Evolutionary conservation across 1,140 invertebrate genomes (phyloP).

Genomic region (Rhizoglyphus robini): DNA sequence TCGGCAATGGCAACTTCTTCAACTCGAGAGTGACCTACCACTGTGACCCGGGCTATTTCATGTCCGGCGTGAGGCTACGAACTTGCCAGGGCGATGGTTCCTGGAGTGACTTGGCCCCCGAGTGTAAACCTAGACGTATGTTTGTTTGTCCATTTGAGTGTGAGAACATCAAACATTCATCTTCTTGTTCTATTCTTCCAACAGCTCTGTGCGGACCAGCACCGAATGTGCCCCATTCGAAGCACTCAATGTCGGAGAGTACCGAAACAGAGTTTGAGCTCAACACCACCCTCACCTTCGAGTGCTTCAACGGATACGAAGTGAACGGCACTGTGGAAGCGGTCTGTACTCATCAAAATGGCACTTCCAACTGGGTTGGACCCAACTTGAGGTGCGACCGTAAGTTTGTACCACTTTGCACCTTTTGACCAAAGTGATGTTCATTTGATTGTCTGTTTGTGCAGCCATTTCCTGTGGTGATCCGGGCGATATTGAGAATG

Average conservation of each 20-base stretch:
- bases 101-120: conserved; percentile 73
- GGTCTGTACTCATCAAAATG: conserved; percentile 78
- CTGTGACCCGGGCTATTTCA: conserved; percentile 68
- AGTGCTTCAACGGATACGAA: conserved; percentile 74
- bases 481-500: conserved; percentile 73
- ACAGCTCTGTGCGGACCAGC: conserved; percentile 71
- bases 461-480: conserved; percentile 66
- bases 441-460: too few species aligned
- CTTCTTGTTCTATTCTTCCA: not conserved
- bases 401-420: conserved; percentile 38
- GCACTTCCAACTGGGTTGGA: conserved; percentile 71
- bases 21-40: conserved; percentile 64
- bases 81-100: conserved; percentile 77
- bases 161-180: not conserved
- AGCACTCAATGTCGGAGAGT: conserved; percentile 55
- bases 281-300: conserved; percentile 63
- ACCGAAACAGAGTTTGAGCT: conserved; percentile 37
- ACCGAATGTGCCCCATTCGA: conserved; percentile 68
- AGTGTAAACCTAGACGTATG: conserved; percentile 73
- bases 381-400: conserved; percentile 88
- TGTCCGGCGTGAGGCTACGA: conserved; percentile 67
- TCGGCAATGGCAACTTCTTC: conserved; percentile 54
- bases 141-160: not conserved
- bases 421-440: not conserved
- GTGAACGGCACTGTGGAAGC: conserved; percentile 59